A percentile compares a stretch with the other conserved stretches of the same genome.
These are phyloP conservation scores for Lepidonotus clava DNA, from an alignment of 2,888 invertebrate genomes.

Conservation along the genomic window DNA sequence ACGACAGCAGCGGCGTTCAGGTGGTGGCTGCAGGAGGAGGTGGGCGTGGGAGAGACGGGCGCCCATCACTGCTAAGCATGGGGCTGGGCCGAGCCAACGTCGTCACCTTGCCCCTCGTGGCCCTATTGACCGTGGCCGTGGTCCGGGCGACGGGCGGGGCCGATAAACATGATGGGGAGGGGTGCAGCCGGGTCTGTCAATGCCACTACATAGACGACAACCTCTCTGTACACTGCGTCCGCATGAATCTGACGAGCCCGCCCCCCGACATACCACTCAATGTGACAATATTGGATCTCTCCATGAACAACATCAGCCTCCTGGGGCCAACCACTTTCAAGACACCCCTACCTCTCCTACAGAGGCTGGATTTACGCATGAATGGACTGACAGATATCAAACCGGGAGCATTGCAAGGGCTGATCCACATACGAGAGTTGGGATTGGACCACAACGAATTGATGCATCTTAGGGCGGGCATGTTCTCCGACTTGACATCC, in stretches of 20 bases:
- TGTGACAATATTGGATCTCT: constrained; percentile 36
- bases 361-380: constrained; percentile 38
- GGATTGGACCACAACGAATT: constrained; percentile 44
- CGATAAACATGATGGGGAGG: background rate
- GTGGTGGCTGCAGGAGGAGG: background rate
- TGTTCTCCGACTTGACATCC: background rate
- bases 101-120: background rate
- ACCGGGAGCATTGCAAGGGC: background rate
- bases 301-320: constrained; percentile 27
- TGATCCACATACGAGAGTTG: background rate
- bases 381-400: constrained; percentile 1
- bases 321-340: background rate
- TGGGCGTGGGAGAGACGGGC: background rate
- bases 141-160: background rate
- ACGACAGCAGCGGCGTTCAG: background rate
- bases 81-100: background rate
- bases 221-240: constrained; percentile 30
- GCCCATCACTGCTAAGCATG: background rate
- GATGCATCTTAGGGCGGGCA: background rate
- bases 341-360: background rate
- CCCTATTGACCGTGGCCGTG: background rate
- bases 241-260: background rate
- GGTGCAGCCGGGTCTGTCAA: constrained; percentile 10
- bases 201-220: constrained; percentile 46
- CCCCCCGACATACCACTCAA: constrained; percentile 4